Conservation (phyloP, 2,888 invertebrate genomes). For the Epinotia brunnichana region DNA sequence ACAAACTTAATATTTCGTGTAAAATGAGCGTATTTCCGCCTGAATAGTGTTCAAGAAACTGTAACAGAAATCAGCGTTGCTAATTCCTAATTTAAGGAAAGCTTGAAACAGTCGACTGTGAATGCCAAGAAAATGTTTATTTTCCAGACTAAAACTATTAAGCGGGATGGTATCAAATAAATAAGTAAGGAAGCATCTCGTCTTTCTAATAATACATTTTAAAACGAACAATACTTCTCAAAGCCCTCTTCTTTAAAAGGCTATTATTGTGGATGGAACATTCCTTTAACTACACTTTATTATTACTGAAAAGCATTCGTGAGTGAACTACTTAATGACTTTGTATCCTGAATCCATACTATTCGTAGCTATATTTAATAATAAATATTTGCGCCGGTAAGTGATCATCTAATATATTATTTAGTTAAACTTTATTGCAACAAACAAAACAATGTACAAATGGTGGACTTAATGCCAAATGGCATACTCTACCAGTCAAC, state of each 20-base stretch:
- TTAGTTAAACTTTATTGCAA: no score
- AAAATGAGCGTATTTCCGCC: not conserved
- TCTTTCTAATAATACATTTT: conserved; percentile 20
- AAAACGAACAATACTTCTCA: conserved; percentile 25
- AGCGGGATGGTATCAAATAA: conserved; percentile 28
- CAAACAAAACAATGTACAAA: no score
- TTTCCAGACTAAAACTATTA: conserved; percentile 25
- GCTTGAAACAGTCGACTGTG: conserved; percentile 5
- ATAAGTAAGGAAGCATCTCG: conserved; percentile 10
- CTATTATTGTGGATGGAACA: conserved; percentile 20
- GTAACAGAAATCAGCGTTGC: conserved; percentile 1
- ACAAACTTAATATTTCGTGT: not conserved
- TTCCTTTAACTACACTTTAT: conserved; percentile 20
- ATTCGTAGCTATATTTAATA: no score
- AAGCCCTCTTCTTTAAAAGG: conserved; percentile 8
- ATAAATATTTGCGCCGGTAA: no score
- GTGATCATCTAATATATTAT: no score
- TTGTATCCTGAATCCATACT: not conserved
- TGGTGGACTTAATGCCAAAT: no score
- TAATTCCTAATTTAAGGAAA: conserved; percentile 14
- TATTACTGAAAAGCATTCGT: not conserved
- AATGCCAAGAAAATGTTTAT: conserved; percentile 16
- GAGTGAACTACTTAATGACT: not conserved
- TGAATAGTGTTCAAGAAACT: conserved; percentile 1
- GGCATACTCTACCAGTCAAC: no score